Base-by-base conservation (phyloP, 1,140 invertebrate genomes). In the Drosophila leontia region DNA sequence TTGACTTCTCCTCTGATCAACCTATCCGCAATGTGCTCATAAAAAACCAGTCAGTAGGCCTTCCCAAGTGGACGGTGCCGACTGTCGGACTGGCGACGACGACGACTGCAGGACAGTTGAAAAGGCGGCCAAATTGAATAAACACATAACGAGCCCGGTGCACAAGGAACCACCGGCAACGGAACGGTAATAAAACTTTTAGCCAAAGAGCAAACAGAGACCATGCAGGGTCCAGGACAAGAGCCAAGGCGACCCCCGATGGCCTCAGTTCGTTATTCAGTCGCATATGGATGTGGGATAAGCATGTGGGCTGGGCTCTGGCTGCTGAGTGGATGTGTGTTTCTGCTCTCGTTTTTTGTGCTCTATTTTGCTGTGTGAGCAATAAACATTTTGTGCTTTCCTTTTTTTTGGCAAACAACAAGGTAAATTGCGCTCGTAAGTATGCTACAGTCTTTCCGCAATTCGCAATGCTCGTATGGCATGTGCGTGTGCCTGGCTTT, bases 161-260 rank as follows among this genome's bases (percentile, higher is more conserved):
- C 74, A 75, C 57, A 74, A 59, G 35, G 67, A 39, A n/a, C 44
- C 56, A 44, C 44, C 56, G 41, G 65, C n/a, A 86, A 59, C 85
- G 75, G 58, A 85, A 70, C 85, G 85, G 85, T 90, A 78, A 90
- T 90, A 90, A 90, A 90, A 90, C 85, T 90, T 82, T 90, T 90
- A 90, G 85, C 78, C 75, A 78, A 65, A 59, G 35, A 79, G 74
- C 69, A 71, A 62, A 75, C 63, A 65, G 63, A 72, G 69, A 57
- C 57, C 57, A 32, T 26, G 15, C 48, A 17, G 26, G 5, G 26
- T 35, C 29, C 71, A 71, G 51, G 51, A 60, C 41, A 44, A 53
- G 57, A 12, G 19, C 32, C 32, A 35, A 39, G 58, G 34, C 55
- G 60, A 48, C 44, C 58, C 70, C 58, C 81, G 63, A 56, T 88